Conservation (phyloP, 2,888 invertebrate species). For the Sphaeridia pumilis region DNA sequence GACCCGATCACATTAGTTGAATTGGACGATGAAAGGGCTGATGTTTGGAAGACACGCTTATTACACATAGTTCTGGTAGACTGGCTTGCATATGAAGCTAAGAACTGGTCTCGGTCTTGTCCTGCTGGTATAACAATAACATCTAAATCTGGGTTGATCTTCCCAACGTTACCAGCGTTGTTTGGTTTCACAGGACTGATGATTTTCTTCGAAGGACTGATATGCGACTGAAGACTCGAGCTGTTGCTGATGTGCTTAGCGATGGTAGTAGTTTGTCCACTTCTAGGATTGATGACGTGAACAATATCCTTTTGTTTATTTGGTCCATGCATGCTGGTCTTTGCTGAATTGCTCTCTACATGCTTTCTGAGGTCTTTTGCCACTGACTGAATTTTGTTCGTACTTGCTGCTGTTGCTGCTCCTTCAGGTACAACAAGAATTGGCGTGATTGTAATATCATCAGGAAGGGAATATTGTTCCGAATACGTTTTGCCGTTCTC, state of each 20-base stretch:
- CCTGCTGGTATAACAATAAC: conserved; percentile 30
- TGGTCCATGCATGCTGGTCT: background rate
- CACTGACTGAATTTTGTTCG: background rate
- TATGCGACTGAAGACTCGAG: background rate
- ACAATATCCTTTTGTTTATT: conserved; percentile 27
- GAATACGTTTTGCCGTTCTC: conserved; percentile 35
- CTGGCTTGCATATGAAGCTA: background rate
- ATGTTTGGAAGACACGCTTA: background rate
- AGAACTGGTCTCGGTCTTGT: background rate
- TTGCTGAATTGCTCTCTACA: background rate
- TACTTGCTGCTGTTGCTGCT: background rate
- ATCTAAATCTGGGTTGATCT: conserved; percentile 33
- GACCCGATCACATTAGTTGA: background rate
- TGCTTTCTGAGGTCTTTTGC: background rate
- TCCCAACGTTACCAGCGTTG: conserved; percentile 30
- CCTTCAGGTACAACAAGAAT: conserved; percentile 22
- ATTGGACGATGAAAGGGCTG: background rate
- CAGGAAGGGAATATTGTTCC: conserved; percentile 36
- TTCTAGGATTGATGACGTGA: conserved; percentile 31
- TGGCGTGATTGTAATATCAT: conserved; percentile 35
- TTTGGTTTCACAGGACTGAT: conserved; percentile 23
- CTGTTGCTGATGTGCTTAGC: conserved; percentile 35
- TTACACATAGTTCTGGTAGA: background rate
- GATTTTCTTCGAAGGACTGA: conserved; percentile 2
- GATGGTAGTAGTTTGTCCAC: conserved; percentile 33